Base-by-base conservation (phyloP, 2,797 vertebrate species). In the Pseudochirops cupreus region DNA sequence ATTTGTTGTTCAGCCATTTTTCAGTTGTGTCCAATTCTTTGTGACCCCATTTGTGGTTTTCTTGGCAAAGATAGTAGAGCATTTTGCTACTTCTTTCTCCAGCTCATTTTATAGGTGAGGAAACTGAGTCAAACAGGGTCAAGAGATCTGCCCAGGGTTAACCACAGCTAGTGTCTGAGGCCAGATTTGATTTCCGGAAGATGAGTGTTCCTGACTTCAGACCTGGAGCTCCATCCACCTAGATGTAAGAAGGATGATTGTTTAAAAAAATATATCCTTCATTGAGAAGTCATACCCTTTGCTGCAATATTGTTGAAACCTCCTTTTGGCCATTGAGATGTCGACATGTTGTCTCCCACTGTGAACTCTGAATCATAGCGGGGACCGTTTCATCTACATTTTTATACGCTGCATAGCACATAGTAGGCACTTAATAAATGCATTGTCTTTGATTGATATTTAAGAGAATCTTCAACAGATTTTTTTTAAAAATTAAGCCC, bases 401-500 rank as follows among this genome's bases (percentile, higher is more conserved):
- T 82, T 82, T 82, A 6, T 50, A 46, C 9, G 50, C 1, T 39
- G n/a, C n/a, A 82, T 46, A 18, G 74, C 39, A 87, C 39, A 26
- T 87, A 26, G 39, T 21, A 26, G 21, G 9, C 74, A 67, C 33
- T 67, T 67, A 82, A 46, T 46, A 82, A 82, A 46, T 82, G 0
- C 74, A 46, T 46, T 18, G 2, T 87, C 7, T 24, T 50, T 50
- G n/a, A 26, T 50, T n/a, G 39, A 87, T 46, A 87, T 50, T 87
- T 87, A 33, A 87, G 26, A 11, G 46, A 74, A 56, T 29, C 31
- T 87, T 91, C 90, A 26, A 33, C 31, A 33, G 33, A 5, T n/a
- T 82, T 87, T 92, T 59, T n/a, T n/a, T n/a, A n/a, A 50, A 95
- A 92, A 87, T 82, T 28, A 57, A 95, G 91, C 59, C 26, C 31